Evolutionary conservation across 2,113 vertebrate genomes (phyloP).

Genomic region (Cebidichthys violaceus): DNA sequence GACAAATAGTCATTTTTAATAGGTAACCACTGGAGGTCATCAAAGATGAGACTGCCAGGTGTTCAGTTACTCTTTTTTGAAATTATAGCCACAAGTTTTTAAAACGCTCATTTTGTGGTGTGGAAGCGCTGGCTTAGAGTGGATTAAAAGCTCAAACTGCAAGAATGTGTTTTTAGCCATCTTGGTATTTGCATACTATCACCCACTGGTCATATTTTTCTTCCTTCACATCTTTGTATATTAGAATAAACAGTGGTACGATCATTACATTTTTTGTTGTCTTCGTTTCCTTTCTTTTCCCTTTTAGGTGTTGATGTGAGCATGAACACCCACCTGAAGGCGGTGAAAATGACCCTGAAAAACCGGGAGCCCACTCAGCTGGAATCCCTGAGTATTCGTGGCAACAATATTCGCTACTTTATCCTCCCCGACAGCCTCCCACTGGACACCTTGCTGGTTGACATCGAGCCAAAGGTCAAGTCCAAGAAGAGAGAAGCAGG

Average conservation of each 20-base stretch:
- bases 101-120: not conserved
- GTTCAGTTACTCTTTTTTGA: not conserved
- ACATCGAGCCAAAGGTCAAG: conserved; percentile 98
- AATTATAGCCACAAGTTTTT: not conserved
- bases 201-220: not conserved
- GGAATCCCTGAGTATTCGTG: conserved; percentile 96
- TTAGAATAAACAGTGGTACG: not conserved
- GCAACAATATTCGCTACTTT: conserved; percentile 99
- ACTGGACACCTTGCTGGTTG: conserved; percentile 96
- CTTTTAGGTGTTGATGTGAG: conserved; percentile 93
- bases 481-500: conserved; percentile 99
- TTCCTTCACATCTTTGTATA: not conserved
- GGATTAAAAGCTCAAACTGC: not conserved
- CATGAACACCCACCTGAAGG: conserved; percentile 99
- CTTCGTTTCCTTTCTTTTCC: not conserved
- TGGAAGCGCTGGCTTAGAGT: not conserved
- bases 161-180: too few species aligned
- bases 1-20: not conserved
- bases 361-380: conserved; percentile 97
- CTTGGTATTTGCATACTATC: not conserved
- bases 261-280: not conserved
- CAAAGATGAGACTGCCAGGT: not conserved
- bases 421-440: conserved; percentile 98
- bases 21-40: not conserved
- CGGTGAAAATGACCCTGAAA: conserved; percentile 98